phyloP scores from a whole-genome alignment of 2,113 vertebrate genomes.

The Ibidorhyncha struthersii region DNA sequence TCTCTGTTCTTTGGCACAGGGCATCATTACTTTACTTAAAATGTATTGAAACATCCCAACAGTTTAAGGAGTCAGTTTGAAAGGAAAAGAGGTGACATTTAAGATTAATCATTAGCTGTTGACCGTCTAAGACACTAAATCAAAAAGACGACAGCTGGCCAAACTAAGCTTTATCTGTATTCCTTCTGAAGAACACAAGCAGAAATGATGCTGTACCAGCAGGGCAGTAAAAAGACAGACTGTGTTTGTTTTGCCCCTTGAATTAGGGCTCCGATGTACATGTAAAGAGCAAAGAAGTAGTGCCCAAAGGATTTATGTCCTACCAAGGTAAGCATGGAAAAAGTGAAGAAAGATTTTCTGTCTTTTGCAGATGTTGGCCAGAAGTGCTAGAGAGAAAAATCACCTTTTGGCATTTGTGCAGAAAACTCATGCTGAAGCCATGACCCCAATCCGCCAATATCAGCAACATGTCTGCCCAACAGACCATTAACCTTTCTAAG shows the following conservation, averaged over 20 bases:
- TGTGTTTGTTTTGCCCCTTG: background rate
- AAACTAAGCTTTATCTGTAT: background rate
- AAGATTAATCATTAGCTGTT: background rate
- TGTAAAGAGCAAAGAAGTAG: background rate
- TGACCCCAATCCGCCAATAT: background rate
- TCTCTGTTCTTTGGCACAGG: slow-evolving; percentile 1
- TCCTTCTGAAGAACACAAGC: background rate
- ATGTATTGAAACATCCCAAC: background rate
- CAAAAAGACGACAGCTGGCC: background rate
- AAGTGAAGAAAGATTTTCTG: background rate
- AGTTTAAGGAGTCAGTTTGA: background rate
- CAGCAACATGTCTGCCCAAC: background rate
- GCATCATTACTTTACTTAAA: background rate
- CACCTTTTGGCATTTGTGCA: background rate
- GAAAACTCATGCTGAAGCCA: background rate
- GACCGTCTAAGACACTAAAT: slow-evolving; percentile 10
- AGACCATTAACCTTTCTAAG: background rate
- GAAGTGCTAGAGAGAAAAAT: background rate
- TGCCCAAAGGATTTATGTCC: background rate
- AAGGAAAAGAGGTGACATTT: background rate
- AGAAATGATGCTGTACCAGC: background rate
- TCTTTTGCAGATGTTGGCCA: background rate
- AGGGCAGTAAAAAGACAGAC: background rate
- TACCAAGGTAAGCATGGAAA: background rate
- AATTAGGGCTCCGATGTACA: accelerated